These are phyloP conservation scores for Lutraria rhynchaena DNA, from an alignment of 1,140 invertebrate species.

Conservation along the genomic window DNA sequence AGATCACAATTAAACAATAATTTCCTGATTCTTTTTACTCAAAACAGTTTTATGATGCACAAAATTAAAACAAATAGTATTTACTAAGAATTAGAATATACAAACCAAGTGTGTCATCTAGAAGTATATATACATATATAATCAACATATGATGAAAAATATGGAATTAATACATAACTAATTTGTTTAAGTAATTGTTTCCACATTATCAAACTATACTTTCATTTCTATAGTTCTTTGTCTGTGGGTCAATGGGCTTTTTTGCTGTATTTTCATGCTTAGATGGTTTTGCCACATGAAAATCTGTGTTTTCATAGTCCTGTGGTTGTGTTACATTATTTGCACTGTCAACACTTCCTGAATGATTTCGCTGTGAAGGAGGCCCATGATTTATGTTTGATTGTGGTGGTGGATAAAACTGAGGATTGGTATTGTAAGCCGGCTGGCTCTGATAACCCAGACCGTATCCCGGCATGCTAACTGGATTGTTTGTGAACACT, in stretches of 20 bases:
- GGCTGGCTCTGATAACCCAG: not conserved
- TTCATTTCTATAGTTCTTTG: no score
- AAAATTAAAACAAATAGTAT: no score
- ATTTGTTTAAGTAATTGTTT: no score
- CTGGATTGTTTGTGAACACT: constrained; percentile 67
- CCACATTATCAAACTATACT: constrained; percentile 48
- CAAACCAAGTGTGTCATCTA: no score
- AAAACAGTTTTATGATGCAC: no score
- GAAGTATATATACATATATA: no score
- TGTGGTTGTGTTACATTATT: constrained; percentile 8
- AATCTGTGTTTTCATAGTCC: constrained; percentile 29
- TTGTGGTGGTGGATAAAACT: constrained; percentile 16
- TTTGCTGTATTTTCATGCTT: not conserved
- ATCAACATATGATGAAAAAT: no score
- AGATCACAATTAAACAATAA: no score
- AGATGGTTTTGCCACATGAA: not conserved
- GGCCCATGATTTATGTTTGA: not conserved
- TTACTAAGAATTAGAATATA: no score
- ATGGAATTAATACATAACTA: no score
- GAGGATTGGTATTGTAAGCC: constrained; percentile 2
- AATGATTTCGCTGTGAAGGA: not conserved
- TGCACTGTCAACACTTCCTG: constrained; percentile 21
- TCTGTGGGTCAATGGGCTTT: no score
- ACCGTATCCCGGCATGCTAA: constrained; percentile 22
- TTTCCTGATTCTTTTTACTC: no score